Base-by-base conservation (phyloP, 2,797 vertebrate genomes). In the Lepus oiostolus region DNA sequence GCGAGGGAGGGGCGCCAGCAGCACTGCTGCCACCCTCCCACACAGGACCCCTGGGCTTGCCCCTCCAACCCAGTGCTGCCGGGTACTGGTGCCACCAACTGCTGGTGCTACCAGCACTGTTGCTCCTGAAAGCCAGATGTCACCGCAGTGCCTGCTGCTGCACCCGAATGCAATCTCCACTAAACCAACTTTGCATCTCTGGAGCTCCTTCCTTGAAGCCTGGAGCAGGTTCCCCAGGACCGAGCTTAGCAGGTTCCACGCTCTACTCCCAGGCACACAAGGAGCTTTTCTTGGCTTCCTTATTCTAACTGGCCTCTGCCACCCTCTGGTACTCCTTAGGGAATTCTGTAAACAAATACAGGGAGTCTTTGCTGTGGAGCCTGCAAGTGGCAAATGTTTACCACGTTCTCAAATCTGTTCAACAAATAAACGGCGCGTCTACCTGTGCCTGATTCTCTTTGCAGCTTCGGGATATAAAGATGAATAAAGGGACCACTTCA, bases 221-320 rank as follows among this genome's bases (percentile, higher is more conserved):
- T 50, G n/a, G 54, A 72, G 47, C 75, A 83, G 52, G 62, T 50
- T 12, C 47, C 4, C 83, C 54, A 91, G 30, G 54, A n/a, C 65
- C 28, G 63, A 88, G 63, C 6, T 76, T 54, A 63, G 28, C 16
- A 12, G 30, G 28, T 71, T 52, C 19, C 47, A 10, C 52, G 26
- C 22, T 82, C 28, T 80, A 42, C 54, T 86, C 71, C 22, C 84
- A 50, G 62, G 32, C 70, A 72, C 38, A 54, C 47, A 75, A 83
- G n/a, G 50, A 82, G 74, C 58, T 92, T 5, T 71, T 75, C 75
- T 35, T 13, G 14, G 10, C 35, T 83, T 90, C 70, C 65, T 0
- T 83, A 24, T 83, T 90, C 16, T 85, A 79, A 67, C 32, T 85
- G 35, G 35, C 35, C 85, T 88, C 26, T n/a, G 58, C 42, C 92